A percentile compares a stretch with the other conserved stretches of the same genome.
phyloP scores from a whole-genome alignment of 2,888 invertebrate species.

The Orthonychiurus folsomi region DNA sequence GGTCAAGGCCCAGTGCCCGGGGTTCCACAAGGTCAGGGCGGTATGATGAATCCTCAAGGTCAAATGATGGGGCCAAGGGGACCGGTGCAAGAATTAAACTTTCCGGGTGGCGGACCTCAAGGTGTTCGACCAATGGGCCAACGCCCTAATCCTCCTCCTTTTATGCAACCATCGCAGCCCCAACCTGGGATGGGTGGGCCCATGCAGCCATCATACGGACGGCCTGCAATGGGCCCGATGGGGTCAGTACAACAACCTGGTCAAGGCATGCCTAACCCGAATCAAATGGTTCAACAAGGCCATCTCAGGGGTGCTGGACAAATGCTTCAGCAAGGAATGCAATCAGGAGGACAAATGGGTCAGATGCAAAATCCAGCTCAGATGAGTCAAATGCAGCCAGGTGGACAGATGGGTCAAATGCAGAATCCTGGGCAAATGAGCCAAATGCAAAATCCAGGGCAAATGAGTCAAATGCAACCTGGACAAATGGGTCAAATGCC shows the following conservation, averaged over 20 bases:
- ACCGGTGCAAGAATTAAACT: slow-evolving; percentile 15
- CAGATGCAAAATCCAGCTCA: slow-evolving; percentile 23
- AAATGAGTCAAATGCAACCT: slow-evolving; percentile 9
- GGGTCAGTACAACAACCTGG: slow-evolving; percentile 21
- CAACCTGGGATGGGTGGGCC: slow-evolving; percentile 10
- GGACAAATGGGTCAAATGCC: slow-evolving; percentile 32
- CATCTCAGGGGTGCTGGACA: slow-evolving; percentile 18
- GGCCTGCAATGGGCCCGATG: slow-evolving; percentile 20
- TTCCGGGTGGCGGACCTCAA: background rate
- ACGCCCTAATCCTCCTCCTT: too few relatives aligned
- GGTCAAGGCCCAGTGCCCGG: too few relatives aligned
- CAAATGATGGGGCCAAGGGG: too few relatives aligned
- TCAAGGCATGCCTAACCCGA: slow-evolving; percentile 29
- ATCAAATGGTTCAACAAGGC: slow-evolving; percentile 25
- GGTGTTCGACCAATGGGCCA: too few relatives aligned
- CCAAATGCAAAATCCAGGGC: slow-evolving; percentile 17
- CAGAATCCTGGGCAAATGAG: slow-evolving; percentile 17
- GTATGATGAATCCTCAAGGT: slow-evolving; percentile 27
- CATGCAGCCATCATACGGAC: slow-evolving; percentile 6
- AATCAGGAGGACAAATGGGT: slow-evolving; percentile 27
- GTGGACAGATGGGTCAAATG: slow-evolving; percentile 12
- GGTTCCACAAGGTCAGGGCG: slow-evolving; percentile 29
- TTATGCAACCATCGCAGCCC: slow-evolving; percentile 2
- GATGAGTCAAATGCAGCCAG: slow-evolving; percentile 15
- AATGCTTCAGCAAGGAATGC: slow-evolving; percentile 25